These are phyloP conservation scores for Phytoseiulus persimilis DNA, from an alignment of 2,888 invertebrate genomes.

Conservation along the genomic window DNA sequence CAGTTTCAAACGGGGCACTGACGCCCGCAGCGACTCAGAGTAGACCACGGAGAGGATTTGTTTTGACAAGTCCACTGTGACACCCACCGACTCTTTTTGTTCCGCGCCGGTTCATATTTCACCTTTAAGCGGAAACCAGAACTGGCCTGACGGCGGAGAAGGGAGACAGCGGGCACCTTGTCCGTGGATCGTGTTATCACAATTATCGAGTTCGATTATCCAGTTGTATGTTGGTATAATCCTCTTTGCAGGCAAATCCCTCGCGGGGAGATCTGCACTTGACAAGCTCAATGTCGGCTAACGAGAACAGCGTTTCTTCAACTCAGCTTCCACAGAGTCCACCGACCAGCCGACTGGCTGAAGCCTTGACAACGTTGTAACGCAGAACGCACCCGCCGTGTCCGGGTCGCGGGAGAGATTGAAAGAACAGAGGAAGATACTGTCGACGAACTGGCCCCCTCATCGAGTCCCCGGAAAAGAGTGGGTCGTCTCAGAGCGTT, in stretches of 20 bases:
- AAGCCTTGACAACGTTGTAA: neutral
- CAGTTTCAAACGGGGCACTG: no score
- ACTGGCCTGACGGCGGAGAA: neutral
- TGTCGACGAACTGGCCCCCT: no score
- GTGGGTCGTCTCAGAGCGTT: no score
- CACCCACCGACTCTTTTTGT: neutral
- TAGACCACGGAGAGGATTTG: neutral
- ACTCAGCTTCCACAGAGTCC: neutral
- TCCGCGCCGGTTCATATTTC: neutral
- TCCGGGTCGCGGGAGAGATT: no score
- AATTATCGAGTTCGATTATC: slow-evolving; percentile 5
- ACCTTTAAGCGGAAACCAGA: neutral
- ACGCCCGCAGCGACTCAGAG: neutral
- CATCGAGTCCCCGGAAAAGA: no score
- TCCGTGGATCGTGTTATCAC: neutral
- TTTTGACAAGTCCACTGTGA: neutral
- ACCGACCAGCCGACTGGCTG: neutral
- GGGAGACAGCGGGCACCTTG: neutral
- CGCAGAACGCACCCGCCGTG: no score
- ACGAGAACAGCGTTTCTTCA: neutral
- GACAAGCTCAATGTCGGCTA: neutral
- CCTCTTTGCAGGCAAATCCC: neutral
- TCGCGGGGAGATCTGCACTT: neutral
- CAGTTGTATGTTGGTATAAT: neutral
- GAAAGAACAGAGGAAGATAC: no score